phyloP scores from a whole-genome alignment of 1,140 invertebrate genomes.

The Temnothorax nylanderi region DNA sequence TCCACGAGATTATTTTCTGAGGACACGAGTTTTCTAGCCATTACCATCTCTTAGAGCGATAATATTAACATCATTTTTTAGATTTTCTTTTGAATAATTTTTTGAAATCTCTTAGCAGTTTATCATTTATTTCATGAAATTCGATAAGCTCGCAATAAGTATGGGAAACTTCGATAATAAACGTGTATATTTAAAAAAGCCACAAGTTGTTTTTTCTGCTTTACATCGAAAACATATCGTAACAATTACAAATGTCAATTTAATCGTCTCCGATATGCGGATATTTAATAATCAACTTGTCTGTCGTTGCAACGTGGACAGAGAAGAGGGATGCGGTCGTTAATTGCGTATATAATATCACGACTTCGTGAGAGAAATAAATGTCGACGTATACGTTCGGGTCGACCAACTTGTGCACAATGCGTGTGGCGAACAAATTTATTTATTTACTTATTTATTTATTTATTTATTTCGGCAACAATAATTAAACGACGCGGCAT shows the following conservation, averaged over 20 bases:
- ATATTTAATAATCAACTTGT: constrained; percentile 53
- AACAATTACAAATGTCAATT: constrained; percentile 47
- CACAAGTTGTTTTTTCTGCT: constrained; percentile 12
- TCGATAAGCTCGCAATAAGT: neutral
- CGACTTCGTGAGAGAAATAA: constrained; percentile 51
- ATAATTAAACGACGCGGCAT: constrained; percentile 37
- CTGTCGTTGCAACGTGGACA: constrained; percentile 24
- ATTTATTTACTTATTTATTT: constrained; percentile 43
- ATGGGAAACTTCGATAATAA: neutral
- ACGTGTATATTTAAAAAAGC: neutral
- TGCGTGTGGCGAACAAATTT: constrained; percentile 25
- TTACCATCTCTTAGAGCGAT: constrained; percentile 62
- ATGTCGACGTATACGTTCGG: constrained; percentile 18
- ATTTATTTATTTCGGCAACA: constrained; percentile 43
- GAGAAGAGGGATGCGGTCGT: constrained; percentile 29
- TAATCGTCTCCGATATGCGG: constrained; percentile 38
- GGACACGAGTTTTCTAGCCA: constrained; percentile 70
- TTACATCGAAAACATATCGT: neutral
- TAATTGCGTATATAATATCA: constrained; percentile 55
- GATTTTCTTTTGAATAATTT: constrained; percentile 53
- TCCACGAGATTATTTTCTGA: constrained; percentile 74
- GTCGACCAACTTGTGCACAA: constrained; percentile 20
- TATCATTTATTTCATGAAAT: neutral
- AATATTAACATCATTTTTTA: constrained; percentile 60
- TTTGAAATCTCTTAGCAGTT: neutral